Base-by-base conservation (phyloP, 2,888 invertebrate genomes). In the Drosophila incognita region DNA sequence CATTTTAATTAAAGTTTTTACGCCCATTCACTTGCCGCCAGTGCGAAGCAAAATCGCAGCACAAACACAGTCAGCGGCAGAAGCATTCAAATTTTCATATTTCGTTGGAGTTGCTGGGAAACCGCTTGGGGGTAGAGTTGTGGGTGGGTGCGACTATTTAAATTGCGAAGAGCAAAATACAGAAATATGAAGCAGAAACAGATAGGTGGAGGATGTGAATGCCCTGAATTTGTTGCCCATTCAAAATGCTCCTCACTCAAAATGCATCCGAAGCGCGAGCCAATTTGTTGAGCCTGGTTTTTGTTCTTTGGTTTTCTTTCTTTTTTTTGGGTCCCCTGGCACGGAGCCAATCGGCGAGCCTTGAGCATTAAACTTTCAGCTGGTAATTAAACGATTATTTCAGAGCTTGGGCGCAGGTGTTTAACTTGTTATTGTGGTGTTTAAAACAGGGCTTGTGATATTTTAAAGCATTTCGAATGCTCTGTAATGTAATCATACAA, bases 1-100 rank as follows among this genome's bases (percentile, higher is more conserved):
- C 85, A 79, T 87, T 86, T 86, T 86, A 89, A 86, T 86, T 86
- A 89, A 87, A 86, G 87, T 86, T 86, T 82, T 82, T 80, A 81
- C 85, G 84, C 82, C 84, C 78, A 89, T 89, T 86, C 70, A 71
- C 69, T 83, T 73, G 77, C 72, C 69, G 61, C 71, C 74, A 74
- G 70, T 70, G 65, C 58, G 69, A 71, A 62, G 63, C 76, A 58
- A 60, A 87, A 84, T 76, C 87, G 76, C 74, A 76, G 68, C 61
- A 71, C 84, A 83, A 82, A 79, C 76, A 78, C 57, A 52, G 75
- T 29, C 76, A 62, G 46, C 62, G 31, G 65, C 36, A 18, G n/a
- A 31, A 52, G 61, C 36, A 80, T 79, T 79, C 80, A 83, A 84
- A 88, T 88, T 83, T 46, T 83, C 82, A 81, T 86, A 85, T 85